Evolutionary conservation across 2,888 invertebrate species (phyloP).

Genomic region (Acrocyrtus sp.): DNA sequence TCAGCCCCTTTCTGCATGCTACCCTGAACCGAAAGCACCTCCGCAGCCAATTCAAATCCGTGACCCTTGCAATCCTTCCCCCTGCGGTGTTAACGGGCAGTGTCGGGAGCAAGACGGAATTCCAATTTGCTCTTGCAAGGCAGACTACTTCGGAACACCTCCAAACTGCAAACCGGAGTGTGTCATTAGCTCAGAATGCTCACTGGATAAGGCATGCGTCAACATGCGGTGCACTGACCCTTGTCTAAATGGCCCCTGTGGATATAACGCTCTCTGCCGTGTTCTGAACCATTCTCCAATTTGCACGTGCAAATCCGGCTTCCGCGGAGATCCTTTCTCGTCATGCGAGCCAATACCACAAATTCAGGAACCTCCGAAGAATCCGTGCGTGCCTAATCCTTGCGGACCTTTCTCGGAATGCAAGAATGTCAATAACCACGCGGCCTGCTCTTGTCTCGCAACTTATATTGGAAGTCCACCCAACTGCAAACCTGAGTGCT

Average conservation of each 20-base stretch:
- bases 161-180: constrained; percentile 81
- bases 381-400: constrained; percentile 64
- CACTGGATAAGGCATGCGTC: constrained; percentile 79
- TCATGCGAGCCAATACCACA: constrained; percentile 39
- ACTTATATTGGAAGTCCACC: constrained; percentile 76
- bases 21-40: constrained; percentile 65
- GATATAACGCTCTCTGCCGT: constrained; percentile 80
- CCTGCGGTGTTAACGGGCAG: constrained; percentile 79
- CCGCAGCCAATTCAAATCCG: constrained; percentile 26
- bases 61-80: constrained; percentile 78
- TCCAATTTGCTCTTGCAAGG: constrained; percentile 84
- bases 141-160: constrained; percentile 79
- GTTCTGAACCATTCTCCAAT: constrained; percentile 84
- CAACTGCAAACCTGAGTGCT: constrained; percentile 65
- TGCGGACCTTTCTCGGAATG: constrained; percentile 74
- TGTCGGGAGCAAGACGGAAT: constrained; percentile 72
- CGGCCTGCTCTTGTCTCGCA: constrained; percentile 74
- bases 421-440: constrained; percentile 72
- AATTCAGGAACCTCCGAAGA: constrained; percentile 32
- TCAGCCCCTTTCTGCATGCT: constrained; percentile 85
- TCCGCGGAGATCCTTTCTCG: constrained; percentile 48
- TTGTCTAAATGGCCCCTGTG: constrained; percentile 79
- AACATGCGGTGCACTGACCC: constrained; percentile 89
- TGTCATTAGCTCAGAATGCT: constrained; percentile 80
- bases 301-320: constrained; percentile 73